Conservation (phyloP, 2,888 invertebrate genomes). For the Invenusta paracnida region DNA sequence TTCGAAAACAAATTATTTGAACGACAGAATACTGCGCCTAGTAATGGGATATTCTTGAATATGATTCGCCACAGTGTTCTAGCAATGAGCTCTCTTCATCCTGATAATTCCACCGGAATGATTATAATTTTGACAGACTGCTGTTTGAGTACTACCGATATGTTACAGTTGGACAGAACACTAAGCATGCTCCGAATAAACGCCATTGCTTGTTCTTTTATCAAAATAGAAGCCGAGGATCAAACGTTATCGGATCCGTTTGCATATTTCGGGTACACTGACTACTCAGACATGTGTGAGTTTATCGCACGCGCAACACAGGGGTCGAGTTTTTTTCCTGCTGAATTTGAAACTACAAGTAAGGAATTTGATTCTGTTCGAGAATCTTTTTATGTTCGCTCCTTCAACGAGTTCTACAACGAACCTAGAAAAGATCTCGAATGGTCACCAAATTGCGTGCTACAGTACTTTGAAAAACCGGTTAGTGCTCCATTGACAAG, state of each 20-base stretch:
- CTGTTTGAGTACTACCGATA: constrained; percentile 69
- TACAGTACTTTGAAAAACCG: neutral
- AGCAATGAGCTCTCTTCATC: constrained; percentile 62
- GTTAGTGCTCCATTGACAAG: neutral
- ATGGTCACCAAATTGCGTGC: neutral
- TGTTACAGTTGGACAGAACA: constrained; percentile 70
- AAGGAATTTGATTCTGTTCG: neutral
- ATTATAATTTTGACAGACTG: constrained; percentile 71
- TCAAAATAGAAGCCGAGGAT: constrained; percentile 67
- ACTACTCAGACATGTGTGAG: constrained; percentile 71
- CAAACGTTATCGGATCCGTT: constrained; percentile 64
- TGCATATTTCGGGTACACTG: constrained; percentile 68
- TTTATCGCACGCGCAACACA: constrained; percentile 73
- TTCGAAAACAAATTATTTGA: neutral
- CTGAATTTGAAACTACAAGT: constrained; percentile 56
- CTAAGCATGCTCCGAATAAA: constrained; percentile 71
- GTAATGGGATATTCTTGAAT: constrained; percentile 65
- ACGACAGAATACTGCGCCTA: neutral
- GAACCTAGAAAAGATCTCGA: neutral
- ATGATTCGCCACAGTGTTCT: constrained; percentile 73
- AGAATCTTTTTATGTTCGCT: neutral
- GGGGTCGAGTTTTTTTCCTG: constrained; percentile 68
- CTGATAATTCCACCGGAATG: constrained; percentile 53
- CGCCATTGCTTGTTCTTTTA: constrained; percentile 72
- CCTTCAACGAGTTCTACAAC: no score